Evolutionary conservation across 2,797 vertebrate species (phyloP), one percentile per base, ranked within the genome.

Genomic region (Pteropus rufus): DNA sequence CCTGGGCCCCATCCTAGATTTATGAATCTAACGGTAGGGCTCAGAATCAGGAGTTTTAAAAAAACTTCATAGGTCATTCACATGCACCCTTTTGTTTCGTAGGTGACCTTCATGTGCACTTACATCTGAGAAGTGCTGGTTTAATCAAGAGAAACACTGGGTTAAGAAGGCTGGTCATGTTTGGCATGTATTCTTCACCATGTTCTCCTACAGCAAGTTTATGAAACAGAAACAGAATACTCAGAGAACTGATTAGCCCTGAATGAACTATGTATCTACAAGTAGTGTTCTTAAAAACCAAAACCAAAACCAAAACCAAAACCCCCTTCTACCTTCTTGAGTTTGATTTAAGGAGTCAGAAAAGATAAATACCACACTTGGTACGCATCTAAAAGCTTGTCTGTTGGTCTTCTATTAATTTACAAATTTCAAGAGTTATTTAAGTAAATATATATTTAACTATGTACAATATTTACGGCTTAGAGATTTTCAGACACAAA

Each of bases 401-500:
- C 23, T 64, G 36, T 73, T 93, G 21, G 52, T 90, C n/a, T 75
- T 49, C 44, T 91, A 91, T 65, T 80, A 89, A 86, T 31, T 77
- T 95, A 97, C 70, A 91, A 97, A 96, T 87, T 58, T 92, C 89
- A 92, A 18, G 69, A 54, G 83, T 95, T 97, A 64, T 90, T 94
- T 97, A 97, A 93, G 93, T 94, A 98, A 98, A 98, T 96, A 93
- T 97, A 96, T 96, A 96, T 92, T 97, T 92, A 92, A 56, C 90
- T 98, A 90, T 94, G 41, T 95, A 97, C 97, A 98, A 94, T 77
- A 95, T 97, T 97, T 98, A 97, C 94, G 98, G 97, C 92, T 81
- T 97, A 97, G 92, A 98, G 69, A 84, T 95, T 98, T 97, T 98
- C 98, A 96, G 98, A 94, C 69, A 75, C 77, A 79, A 94, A 96